Evolutionary conservation across 2,113 vertebrate species (phyloP), one percentile per base, ranked within the genome.

Genomic region (Cryptoleucopteryx plumbea): DNA sequence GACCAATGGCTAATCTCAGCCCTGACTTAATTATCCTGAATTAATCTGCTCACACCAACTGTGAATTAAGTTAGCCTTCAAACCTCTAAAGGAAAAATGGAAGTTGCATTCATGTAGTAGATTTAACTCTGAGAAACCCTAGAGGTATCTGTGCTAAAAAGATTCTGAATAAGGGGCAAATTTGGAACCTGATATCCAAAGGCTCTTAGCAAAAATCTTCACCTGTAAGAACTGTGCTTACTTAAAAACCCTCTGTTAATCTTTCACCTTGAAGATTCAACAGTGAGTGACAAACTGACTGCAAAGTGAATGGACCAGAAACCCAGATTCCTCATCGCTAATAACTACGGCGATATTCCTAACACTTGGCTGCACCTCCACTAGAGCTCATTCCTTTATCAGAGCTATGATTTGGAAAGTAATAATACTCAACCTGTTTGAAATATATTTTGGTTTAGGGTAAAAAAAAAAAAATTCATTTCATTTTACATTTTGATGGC

Each of bases 221-320:
- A 82, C 40, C 62, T 91, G 16, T 68, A 90, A 85, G 70, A 85
- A 85, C 70, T 38, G 38, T 1, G 8, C 81, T 90, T 50, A 65
- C 50, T 80, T 73, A 47, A 81, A 93, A 89, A 19, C 27, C 17
- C 27, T 82, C 31, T 66, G 70, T 63, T 75, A 81, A 91, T 96
- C 82, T 94, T 96, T 97, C 78, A 97, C 95, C 95, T 93, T 96
- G 94, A 95, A 87, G 78, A 81, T 87, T 80, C 94, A 96, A 79
- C 86, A 94, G 78, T 13, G 82, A 95, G 74, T 83, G 77, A 91
- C 92, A 95, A 97, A 96, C 48, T 91, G 84, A 96, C 90, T 91
- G 86, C 79, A 59, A 58, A 87, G 68, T 31, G 65, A 93, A 92
- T 67, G 72, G 94, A 95, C 70, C 86, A 93, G 91, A 97, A 96